Base-by-base conservation (phyloP, 2,888 invertebrate genomes). In the Dolichopus griseipennis region DNA sequence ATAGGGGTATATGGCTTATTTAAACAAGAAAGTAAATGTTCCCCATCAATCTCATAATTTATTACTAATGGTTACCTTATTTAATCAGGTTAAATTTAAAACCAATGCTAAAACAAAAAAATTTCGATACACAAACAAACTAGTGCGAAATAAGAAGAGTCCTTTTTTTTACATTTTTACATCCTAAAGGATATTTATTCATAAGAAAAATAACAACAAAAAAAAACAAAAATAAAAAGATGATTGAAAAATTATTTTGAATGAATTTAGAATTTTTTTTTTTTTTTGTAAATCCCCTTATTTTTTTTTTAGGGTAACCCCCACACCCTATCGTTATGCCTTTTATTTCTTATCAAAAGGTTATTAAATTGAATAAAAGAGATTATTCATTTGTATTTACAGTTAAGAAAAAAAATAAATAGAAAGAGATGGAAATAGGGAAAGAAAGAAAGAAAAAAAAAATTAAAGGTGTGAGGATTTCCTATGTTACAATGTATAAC, bases 341-440 rank as follows among this genome's bases (percentile, higher is more conserved):
- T 18, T 18, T 52, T 52, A 52, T 52, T 52, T 52, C 6, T 18
- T 52, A 52, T 52, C 9, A 52, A 52, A 52, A 52, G 52, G 52
- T 52, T 52, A 52, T 52, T 52, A 52, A 52, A 52, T 52, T 52
- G 52, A 52, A 52, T 52, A 52, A 52, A 52, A 52, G 18, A 52
- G 52, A 52, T 52, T 52, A 52, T 52, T 52, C 52, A 52, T 52
- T 52, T 52, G 52, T 52, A 6, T 52, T 1, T 52, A 15, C 6
- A 52, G 37, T 37, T 7, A 37, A 34, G 15, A 52, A 52, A 3
- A 18, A 52, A 18, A 52, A 52, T 52, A 52, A 7, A 52, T 52
- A 18, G 2, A n/a, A 52, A 52, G 52, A 52, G 52, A 52, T 18
- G 52, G 52, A n/a, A n/a, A n/a, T n/a, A n/a, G n/a, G 15, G 43